Conservation (phyloP, 2,888 invertebrate genomes). For the Thelaira solivaga region DNA sequence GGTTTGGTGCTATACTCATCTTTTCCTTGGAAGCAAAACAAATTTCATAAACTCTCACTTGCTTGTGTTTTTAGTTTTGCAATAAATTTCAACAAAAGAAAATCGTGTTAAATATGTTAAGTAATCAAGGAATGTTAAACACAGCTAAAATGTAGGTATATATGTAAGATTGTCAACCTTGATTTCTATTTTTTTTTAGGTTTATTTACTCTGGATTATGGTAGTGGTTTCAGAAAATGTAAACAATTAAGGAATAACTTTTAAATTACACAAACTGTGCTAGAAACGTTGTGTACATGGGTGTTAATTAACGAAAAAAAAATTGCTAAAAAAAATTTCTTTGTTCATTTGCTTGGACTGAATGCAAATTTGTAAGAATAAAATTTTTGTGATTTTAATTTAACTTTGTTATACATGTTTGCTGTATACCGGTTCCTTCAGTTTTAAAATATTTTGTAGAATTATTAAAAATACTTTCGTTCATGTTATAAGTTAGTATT, state of each 20-base stretch:
- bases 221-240: background rate
- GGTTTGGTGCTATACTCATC: background rate
- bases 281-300: no score
- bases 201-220: background rate
- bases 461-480: conserved; percentile 35
- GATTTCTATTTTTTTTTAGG: background rate
- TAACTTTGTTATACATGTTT: no score
- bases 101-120: conserved; percentile 11
- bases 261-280: no score
- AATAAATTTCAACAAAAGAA: conserved; percentile 13
- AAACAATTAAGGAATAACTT: background rate
- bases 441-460: no score
- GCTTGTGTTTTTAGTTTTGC: background rate
- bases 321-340: no score
- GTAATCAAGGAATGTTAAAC: conserved; percentile 56
- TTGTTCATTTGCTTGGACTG: no score
- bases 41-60: background rate
- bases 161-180: conserved; percentile 9
- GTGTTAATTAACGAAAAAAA: no score
- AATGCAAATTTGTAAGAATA: no score
- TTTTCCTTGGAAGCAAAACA: conserved; percentile 6
- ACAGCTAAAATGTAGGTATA: background rate
- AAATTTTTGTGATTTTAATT: no score
- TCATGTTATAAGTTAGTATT: conserved; percentile 28
- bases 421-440: no score